Conservation (phyloP, 2,888 invertebrate genomes). For the Oegoconia quadripuncta region DNA sequence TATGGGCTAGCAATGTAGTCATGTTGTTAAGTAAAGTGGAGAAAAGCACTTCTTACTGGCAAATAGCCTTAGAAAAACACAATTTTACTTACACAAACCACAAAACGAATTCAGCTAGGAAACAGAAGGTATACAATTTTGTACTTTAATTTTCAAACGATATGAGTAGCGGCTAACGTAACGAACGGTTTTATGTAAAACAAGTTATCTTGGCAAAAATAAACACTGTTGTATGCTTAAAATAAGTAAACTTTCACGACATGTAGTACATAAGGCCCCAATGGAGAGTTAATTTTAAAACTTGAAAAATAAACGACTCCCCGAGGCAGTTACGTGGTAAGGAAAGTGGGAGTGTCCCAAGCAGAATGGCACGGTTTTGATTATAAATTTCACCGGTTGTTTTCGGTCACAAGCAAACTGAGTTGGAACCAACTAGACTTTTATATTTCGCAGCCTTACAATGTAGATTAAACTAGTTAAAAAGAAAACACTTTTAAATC, state of each 20-base stretch:
- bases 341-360: conserved; percentile 18
- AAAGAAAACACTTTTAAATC: no score
- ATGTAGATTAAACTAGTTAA: no score
- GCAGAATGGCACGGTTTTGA: no score
- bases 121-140: conserved; percentile 5
- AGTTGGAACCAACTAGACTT: no score
- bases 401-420: no score
- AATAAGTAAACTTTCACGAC: conserved; percentile 27
- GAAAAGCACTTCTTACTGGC: conserved; percentile 29
- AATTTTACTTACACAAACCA: conserved; percentile 31
- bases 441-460: no score
- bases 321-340: conserved; percentile 14
- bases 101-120: conserved; percentile 9
- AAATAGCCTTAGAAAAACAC: conserved; percentile 35
- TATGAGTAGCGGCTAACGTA: background rate
- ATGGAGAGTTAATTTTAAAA: conserved; percentile 35
- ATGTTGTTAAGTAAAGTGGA: conserved; percentile 32
- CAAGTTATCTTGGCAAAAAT: conserved; percentile 11
- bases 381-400: no score
- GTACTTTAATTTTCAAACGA: conserved; percentile 4
- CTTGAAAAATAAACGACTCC: conserved; percentile 23
- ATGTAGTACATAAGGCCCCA: conserved; percentile 21
- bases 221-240: conserved; percentile 16
- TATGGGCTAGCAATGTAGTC: conserved; percentile 23
- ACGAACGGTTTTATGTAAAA: background rate